Conservation (phyloP, 2,888 invertebrate species). For the Orgyia antiqua region DNA sequence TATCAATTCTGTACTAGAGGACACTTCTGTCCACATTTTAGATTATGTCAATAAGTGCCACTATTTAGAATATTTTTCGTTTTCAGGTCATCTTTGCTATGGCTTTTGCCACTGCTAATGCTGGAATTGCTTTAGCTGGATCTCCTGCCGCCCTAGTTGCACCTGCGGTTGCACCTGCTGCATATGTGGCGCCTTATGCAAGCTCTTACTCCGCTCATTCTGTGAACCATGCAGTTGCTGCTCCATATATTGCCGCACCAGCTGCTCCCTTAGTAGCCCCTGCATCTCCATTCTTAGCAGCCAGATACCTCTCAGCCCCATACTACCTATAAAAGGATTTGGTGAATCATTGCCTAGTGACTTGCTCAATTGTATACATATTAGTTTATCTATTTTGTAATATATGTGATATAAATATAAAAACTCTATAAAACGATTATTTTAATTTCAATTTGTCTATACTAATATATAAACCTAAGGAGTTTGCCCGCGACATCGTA, state of each 20-base stretch:
- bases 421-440: constrained; percentile 24
- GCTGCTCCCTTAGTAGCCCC: constrained; percentile 31
- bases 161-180: constrained; percentile 76
- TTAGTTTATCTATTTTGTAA: no score
- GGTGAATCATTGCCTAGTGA: constrained; percentile 69
- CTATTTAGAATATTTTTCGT: background rate
- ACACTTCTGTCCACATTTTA: no score
- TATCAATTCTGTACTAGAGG: no score
- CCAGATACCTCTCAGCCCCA: constrained; percentile 52
- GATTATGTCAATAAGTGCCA: no score
- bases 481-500: no score
- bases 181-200: constrained; percentile 45
- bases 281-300: constrained; percentile 30
- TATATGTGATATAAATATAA: constrained; percentile 16
- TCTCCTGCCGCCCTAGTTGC: constrained; percentile 75
- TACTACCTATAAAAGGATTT: constrained; percentile 63
- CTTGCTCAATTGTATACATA: constrained; percentile 53
- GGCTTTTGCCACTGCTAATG: constrained; percentile 51
- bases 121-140: constrained; percentile 49
- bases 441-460: no score
- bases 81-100: constrained; percentile 60
- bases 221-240: constrained; percentile 85
- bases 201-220: constrained; percentile 81
- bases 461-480: no score
- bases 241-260: constrained; percentile 49